Percentiles rank a stretch among this genome's conserved stretches.
phyloP scores from a whole-genome alignment of 2,797 vertebrate species.

The Halcyon chelicuti region DNA sequence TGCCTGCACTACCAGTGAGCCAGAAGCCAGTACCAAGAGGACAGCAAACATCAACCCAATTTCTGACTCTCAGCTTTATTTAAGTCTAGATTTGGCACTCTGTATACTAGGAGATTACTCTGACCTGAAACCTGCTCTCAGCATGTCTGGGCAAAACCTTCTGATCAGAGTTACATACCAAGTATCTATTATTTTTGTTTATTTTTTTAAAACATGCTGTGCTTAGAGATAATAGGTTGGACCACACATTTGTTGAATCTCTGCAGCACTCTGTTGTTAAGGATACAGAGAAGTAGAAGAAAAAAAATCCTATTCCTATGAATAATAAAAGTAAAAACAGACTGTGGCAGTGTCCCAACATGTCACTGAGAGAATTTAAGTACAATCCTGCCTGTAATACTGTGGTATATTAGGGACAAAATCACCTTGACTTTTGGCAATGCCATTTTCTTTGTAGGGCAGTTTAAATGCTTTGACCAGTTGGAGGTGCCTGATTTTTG shows the following conservation, averaged over 20 bases:
- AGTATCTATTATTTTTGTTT: background rate
- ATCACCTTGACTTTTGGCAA: background rate
- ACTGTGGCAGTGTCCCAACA: background rate
- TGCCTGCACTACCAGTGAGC: background rate
- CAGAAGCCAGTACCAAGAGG: background rate
- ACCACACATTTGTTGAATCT: background rate
- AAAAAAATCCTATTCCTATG: background rate
- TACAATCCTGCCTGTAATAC: background rate
- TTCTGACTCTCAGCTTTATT: background rate
- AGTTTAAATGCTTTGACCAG: background rate
- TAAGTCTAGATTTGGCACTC: conserved; percentile 6
- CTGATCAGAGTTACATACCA: background rate
- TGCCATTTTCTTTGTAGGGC: background rate
- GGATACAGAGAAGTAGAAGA: background rate
- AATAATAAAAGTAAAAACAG: background rate
- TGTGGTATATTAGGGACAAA: background rate
- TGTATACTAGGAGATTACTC: background rate
- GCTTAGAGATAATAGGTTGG: background rate
- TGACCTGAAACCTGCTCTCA: conserved; percentile 13
- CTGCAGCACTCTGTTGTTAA: background rate
- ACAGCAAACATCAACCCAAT: background rate
- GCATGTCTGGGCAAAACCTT: conserved; percentile 15
- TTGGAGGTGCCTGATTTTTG: background rate
- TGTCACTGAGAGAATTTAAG: background rate
- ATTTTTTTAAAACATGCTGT: background rate